Conservation (phyloP, 2,797 vertebrate genomes). For the Pipistrellus nathusii region DNA sequence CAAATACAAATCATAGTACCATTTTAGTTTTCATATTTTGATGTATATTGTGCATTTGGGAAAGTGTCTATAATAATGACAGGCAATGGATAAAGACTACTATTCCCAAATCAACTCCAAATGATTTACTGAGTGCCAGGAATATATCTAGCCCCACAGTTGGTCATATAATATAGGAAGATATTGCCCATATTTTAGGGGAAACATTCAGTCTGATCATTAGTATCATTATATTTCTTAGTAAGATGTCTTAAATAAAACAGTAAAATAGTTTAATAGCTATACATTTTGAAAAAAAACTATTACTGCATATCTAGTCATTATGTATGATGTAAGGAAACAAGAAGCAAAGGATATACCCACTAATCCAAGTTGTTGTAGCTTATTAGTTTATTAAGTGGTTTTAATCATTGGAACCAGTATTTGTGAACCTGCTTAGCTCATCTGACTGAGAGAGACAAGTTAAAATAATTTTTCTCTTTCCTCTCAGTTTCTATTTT, state of each 20-base stretch:
- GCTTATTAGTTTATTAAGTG: not conserved
- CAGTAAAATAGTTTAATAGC: not conserved
- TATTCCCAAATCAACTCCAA: not conserved
- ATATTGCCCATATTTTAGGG: not conserved
- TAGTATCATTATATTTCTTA: not conserved
- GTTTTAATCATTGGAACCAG: not conserved
- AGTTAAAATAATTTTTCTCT: not conserved
- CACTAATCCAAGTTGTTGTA: not conserved
- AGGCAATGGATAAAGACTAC: not conserved
- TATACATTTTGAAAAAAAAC: not conserved
- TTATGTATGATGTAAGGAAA: not conserved
- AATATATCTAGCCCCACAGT: not conserved
- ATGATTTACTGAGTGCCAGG: not conserved
- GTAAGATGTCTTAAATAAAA: not conserved
- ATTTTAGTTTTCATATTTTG: constrained; percentile 16
- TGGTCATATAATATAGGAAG: not conserved
- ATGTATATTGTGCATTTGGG: constrained; percentile 2
- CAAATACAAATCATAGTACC: not conserved
- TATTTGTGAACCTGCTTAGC: not conserved
- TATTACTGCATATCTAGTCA: not conserved
- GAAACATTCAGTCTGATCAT: not conserved
- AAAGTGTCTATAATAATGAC: not conserved
- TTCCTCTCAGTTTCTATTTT: not conserved
- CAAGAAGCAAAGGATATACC: not conserved
- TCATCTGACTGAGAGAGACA: not conserved